Conservation (phyloP, 2,113 vertebrate species). For the Gymnorhina tibicen region DNA sequence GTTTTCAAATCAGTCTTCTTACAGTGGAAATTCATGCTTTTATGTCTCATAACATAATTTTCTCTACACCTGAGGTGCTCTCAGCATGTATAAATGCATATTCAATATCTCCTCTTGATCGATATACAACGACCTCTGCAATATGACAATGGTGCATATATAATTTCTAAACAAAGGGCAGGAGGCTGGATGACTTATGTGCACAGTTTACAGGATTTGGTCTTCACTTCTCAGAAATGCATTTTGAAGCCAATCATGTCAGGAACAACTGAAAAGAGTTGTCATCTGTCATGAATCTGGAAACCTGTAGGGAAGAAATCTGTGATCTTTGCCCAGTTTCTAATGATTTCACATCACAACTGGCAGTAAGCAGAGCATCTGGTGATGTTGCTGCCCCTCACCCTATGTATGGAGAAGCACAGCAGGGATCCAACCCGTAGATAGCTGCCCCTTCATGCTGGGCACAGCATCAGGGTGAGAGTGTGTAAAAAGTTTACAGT, state of each 20-base stretch:
- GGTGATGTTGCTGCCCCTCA: not conserved
- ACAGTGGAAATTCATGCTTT: not conserved
- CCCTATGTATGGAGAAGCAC: fast-evolving
- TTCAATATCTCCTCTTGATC: slow-evolving; percentile 1
- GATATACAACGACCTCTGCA: not conserved
- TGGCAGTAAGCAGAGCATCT: not conserved
- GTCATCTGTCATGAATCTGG: not conserved
- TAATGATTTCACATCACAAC: not conserved
- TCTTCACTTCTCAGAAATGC: not conserved
- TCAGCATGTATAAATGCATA: slow-evolving; percentile 12
- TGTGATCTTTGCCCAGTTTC: slow-evolving; percentile 3
- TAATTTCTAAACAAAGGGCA: not conserved
- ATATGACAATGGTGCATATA: not conserved
- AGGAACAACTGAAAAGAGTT: not conserved
- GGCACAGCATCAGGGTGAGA: not conserved
- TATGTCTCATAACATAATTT: not conserved
- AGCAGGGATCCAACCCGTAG: fast-evolving
- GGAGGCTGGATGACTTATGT: not conserved
- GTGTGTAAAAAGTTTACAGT: not conserved
- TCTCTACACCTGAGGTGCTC: not conserved
- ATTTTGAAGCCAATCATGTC: not conserved
- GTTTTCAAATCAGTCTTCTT: not conserved
- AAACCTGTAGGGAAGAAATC: not conserved
- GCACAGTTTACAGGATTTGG: not conserved
- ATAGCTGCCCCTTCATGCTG: not conserved